Base-by-base conservation (phyloP, 2,888 invertebrate species). In the Salpingus planirostris region DNA sequence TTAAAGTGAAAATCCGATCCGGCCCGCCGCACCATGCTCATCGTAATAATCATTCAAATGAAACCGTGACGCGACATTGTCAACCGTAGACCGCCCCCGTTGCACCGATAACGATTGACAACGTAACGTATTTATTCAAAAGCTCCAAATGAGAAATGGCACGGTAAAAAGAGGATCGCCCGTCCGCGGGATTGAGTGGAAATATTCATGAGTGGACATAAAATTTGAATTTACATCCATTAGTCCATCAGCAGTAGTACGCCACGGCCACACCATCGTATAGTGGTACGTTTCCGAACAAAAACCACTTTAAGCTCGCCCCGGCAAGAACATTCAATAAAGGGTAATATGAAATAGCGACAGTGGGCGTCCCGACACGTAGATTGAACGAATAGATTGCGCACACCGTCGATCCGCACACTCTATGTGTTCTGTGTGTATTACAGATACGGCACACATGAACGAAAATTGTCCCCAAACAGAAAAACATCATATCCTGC, bases 171-270 rank as follows among this genome's bases (percentile, higher is more conserved):
- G 31, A 27, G 38, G 34, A 34, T 23, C 24, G 34, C 34, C 38
- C 34, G 30, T 22, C 30, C 27, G 33, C 21, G 28, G 28, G 22
- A 38, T 38, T 31, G 27, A 38, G 31, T 34, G 34, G 38, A 38
- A 38, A 38, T 38, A 38, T 38, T 38, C 38, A 38, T 38, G 38
- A 38, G 38, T 38, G 38, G 38, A 33, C 38, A 38, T 38, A 38
- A 38, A 38, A 38, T 38, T 38, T 31, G 33, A 38, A 38, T 38
- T 34, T 38, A 38, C 38, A 38, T 38, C 34, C 38, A 38, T 38
- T 38, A 38, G 38, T 38, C 38, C 38, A 38, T 38, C 38, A 38
- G 33, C 27, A 34, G 38, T 31, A 38, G 38, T 34, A n/a, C n/a
- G n/a, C n/a, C n/a, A n/a, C n/a, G n/a, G n/a, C n/a, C n/a, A n/a